Evolutionary conservation across 1,140 invertebrate genomes (phyloP), one percentile per base, ranked within the genome.

Genomic region (Drosophila santomea): DNA sequence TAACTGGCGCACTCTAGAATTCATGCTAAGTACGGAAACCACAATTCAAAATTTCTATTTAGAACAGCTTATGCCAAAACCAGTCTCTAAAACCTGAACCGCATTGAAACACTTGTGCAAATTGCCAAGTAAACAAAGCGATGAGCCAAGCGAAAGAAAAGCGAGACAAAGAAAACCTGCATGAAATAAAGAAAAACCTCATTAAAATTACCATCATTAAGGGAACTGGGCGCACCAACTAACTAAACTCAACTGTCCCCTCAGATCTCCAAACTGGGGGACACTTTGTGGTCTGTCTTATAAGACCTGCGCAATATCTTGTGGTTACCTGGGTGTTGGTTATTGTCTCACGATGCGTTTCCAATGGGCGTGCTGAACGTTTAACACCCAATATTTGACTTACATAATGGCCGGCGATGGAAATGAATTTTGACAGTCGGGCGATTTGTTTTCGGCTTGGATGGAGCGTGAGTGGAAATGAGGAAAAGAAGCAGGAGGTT

Each of bases 361-460:
- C 60, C 39, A 35, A 43, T 41, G 51, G 60, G 60, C 51, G 60
- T 63, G 60, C 52, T 58, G 43, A 47, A 11, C 64, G 32, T 44
- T 71, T 71, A 71, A 71, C 68, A 55, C 71, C 32, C 59, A 74
- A 74, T 74, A 74, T 74, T 74, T 74, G 58, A n/a, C 72, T 74
- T 74, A 41, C 71, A 74, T 74, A 74, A 74, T 74, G 69, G 69
- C 39, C 47, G 48, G 32, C 54, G 47, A 17, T 73, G 59, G 58
- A 63, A 55, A 74, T 74, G 11, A 39, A 32, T 72, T 72, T 74
- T 56, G 72, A 56, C 69, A 74, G 57, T 57, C 63, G 41, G 25
- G 63, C 67, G 69, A 69, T 71, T 71, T 50, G 25, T 23, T 38
- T 44, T 44, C 57, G 41, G 66, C 55, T 51, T 74, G 58, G 47